Base-by-base conservation (phyloP, 2,113 vertebrate species). In the Marmota flaviventris region DNA sequence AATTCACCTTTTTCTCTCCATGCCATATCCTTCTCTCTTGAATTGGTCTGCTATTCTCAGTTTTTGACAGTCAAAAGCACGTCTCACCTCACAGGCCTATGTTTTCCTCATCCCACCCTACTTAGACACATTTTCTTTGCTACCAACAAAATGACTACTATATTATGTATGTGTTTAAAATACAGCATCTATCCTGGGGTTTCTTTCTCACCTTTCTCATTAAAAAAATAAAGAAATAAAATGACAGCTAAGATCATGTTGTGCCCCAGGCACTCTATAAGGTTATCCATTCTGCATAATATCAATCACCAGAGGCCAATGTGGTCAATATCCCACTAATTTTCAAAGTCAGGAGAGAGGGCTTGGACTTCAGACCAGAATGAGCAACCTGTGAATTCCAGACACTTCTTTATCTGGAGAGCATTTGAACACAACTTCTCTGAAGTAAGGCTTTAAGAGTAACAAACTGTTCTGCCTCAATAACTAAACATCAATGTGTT, bases 151-250 rank as follows among this genome's bases (percentile, higher is more conserved):
- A 72, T 2, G 77, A 53, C 56, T 72, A 77, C 53, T 51, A 10
- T 65, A 22, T 25, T 61, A 32, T n/a, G 13, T 51, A 5, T 7
- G 18, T 69, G 45, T 75, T 61, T 86, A 91, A 85, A 85, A 13
- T 34, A 63, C 22, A 82, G 45, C 34, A n/a, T 51, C 56, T 34
- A 34, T 27, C 56, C 51, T 27, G 12, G 29, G 20, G n/a, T 10
- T 32, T 8, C 25, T 10, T 22, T 17, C 73, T 14, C 37, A 70
- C 8, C 42, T 63, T 93, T 93, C 39, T 85, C 72, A 79, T 56
- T 63, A 84, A 75, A 58, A 79, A 58, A 65, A 65, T 63, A 86
- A 91, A 34, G n/a, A 94, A 78, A 85, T 75, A 70, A 58, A 53
- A 87, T 48, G 45, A 79, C 79, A 94, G 88, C 18, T 37, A 56